Evolutionary conservation across 1,140 invertebrate genomes (phyloP), one percentile per base, ranked within the genome.

Genomic region (Antheraea pernyi): DNA sequence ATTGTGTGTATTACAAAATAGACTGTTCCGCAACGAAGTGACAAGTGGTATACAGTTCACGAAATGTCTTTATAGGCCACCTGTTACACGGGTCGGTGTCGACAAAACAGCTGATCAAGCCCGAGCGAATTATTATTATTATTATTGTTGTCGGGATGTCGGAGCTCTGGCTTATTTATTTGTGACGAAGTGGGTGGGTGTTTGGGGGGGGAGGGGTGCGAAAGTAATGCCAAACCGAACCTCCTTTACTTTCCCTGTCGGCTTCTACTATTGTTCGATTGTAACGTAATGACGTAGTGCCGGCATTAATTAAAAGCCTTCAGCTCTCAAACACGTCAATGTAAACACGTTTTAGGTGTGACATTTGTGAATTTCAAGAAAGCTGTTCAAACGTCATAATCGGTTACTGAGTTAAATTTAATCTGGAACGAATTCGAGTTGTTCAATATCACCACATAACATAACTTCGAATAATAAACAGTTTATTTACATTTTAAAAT

Each of bases 41-140:
- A 85, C 84, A 89, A 91, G 84, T 86, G 81, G 85, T 86, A 83
- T 18, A 60, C 84, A 89, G 77, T 92, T 93, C 89, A 92, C 91
- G 88, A 87, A 91, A 91, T 91, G 89, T 92, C 90, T 93, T 92
- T 92, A 92, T 91, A 88, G 88, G 85, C 90, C 90, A 93, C 91
- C 91, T 93, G 91, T 93, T 92, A 91, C 84, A 82, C 81, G 85
- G 85, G 84, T 87, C 88, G 80, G 82, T 89, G 82, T 83, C 80
- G 81, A 76, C 78, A 73, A 82, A 89, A 88, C 90, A 92, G 90
- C 90, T 92, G 90, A 92, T 89, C 86, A 83, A 74, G 80, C 81
- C 80, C 84, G 83, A 79, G 75, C 85, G 83, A 89, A 89, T 89
- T 91, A 91, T 91, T 91, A 91, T 89, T 91, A 91, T 89, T 89